Evolutionary conservation across 2,888 invertebrate genomes (phyloP).

Genomic region (Philonicus albiceps): DNA sequence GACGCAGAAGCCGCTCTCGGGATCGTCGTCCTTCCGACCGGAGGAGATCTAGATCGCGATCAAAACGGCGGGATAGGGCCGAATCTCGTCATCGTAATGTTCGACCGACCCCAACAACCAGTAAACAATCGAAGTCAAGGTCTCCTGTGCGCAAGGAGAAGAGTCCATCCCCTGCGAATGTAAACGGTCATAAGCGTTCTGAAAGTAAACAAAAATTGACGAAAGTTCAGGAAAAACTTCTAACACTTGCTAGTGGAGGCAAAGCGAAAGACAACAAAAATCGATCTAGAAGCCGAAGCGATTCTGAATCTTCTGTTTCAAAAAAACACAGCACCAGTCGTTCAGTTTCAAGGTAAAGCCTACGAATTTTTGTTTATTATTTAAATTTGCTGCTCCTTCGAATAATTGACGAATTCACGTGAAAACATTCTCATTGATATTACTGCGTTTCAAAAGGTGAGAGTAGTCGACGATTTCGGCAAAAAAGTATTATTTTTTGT

Average conservation of each 20-base stretch:
- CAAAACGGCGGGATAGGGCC: slow-evolving; percentile 48
- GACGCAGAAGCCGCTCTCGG: slow-evolving; percentile 52
- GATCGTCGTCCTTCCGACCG: slow-evolving; percentile 53
- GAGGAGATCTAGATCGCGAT: slow-evolving; percentile 53
- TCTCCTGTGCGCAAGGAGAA: slow-evolving; percentile 50
- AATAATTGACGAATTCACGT: background rate
- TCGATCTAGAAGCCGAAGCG: slow-evolving; percentile 46
- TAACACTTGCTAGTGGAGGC: slow-evolving; percentile 68
- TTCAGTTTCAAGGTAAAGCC: slow-evolving; percentile 46
- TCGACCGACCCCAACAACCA: slow-evolving; percentile 47
- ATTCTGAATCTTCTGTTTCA: slow-evolving; percentile 46
- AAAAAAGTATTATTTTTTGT: background rate
- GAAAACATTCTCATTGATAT: background rate
- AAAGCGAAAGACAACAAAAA: slow-evolving; percentile 50
- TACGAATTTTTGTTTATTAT: background rate
- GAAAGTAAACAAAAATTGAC: slow-evolving; percentile 59
- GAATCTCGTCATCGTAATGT: slow-evolving; percentile 50
- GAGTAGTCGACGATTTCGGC: background rate
- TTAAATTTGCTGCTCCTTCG: background rate
- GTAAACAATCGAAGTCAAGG: slow-evolving; percentile 52
- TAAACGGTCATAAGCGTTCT: slow-evolving; percentile 56
- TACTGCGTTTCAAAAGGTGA: background rate
- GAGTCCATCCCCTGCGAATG: slow-evolving; percentile 9
- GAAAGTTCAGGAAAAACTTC: slow-evolving; percentile 70
- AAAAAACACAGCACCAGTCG: slow-evolving; percentile 45